phyloP scores from a whole-genome alignment of 2,797 vertebrate genomes.

The Euphonia xanthogaster region DNA sequence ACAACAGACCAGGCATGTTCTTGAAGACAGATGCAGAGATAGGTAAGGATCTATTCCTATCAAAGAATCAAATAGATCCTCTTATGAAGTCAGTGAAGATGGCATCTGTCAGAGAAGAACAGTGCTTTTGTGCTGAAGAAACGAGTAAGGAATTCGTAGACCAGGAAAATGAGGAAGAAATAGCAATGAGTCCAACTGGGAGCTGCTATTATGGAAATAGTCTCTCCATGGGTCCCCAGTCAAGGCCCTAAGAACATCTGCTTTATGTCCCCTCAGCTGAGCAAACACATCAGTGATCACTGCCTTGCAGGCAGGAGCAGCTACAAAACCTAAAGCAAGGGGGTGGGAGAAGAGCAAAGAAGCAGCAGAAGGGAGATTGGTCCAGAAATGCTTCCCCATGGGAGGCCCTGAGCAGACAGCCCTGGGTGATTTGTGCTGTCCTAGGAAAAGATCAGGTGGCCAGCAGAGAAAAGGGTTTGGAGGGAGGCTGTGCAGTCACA shows the following conservation, averaged over 20 bases:
- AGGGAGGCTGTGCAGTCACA: background rate
- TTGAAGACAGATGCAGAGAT: background rate
- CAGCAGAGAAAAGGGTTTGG: background rate
- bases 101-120: background rate
- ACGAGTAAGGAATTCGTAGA: background rate
- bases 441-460: background rate
- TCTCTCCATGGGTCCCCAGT: background rate
- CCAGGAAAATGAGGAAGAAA: background rate
- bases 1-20: background rate
- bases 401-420: background rate
- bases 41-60: background rate
- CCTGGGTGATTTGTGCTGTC: background rate
- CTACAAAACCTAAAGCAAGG: background rate
- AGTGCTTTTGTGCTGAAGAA: background rate
- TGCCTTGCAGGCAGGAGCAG: background rate
- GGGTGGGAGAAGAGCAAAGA: background rate
- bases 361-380: background rate
- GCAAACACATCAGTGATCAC: background rate
- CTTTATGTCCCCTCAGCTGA: background rate
- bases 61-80: background rate
- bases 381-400: background rate
- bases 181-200: background rate
- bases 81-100: background rate
- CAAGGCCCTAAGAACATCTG: background rate
- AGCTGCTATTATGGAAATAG: background rate